Evolutionary conservation across 2,113 vertebrate species (phyloP), one percentile per base, ranked within the genome.

Genomic region (Oncorhynchus nerka): DNA sequence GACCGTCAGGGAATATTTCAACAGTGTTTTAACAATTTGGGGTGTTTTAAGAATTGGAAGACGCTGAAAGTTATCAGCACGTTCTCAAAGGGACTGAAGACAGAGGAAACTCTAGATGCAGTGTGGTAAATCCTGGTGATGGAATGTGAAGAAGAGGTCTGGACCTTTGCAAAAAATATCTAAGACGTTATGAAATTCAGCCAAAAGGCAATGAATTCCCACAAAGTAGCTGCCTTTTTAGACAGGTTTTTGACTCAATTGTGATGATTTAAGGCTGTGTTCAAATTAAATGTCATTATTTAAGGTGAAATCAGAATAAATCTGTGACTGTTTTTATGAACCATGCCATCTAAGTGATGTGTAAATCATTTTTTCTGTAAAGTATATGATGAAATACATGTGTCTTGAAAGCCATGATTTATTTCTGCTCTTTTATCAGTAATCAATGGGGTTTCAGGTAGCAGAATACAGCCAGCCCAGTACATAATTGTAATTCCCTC

Each of bases 371-470:
- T 48, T 48, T 28, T 87, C 68, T 69, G 45, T 74, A 83, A 62
- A 77, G 75, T 71, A 71, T 79, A 82, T 81, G 67, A 86, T 87
- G 70, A 89, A 89, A 89, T 82, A 72, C 51, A 81, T 83, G 70
- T 59, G 61, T 83, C 78, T 75, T 79, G 73, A 75, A 75, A 77
- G 22, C 32, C 51, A 51, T 70, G 77, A 77, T 75, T 64, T 78
- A 15, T 68, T 72, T 30, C 30, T 64, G 51, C 65, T 39, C 66
- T 75, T 77, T 59, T 81, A 48, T 78, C 66, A 79, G 70, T 84
- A 75, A 86, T 79, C 75, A 77, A n/a, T 79, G 61, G 69, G 24
- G 69, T n/a, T 67, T 78, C 80, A 77, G 83, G 76, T 85, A 39
- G 48, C 15, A 16, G 69, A 73, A 75, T 26, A 5, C 28, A 8